Evolutionary conservation across 2,113 vertebrate species (phyloP).

Genomic region (Vicugna pacos): DNA sequence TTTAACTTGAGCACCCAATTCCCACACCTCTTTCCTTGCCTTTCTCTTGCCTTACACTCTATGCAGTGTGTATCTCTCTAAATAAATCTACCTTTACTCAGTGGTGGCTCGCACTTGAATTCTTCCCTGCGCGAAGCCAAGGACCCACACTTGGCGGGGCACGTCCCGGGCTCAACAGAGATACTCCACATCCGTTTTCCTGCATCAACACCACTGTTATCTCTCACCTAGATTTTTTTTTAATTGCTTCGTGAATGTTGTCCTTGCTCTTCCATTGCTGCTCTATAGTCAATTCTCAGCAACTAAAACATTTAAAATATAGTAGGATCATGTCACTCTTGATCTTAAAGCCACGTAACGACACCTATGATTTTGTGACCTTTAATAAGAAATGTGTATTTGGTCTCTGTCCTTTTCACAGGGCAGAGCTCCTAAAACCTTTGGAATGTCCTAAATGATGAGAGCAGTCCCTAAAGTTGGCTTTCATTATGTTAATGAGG

Average conservation of each 20-base stretch:
- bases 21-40: too few species aligned
- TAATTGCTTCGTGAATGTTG: neutral
- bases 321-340: neutral
- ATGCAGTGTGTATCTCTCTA: too few species aligned
- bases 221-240: neutral
- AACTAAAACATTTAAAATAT: neutral
- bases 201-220: neutral
- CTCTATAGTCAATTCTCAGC: neutral
- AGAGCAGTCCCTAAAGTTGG: neutral
- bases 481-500: neutral
- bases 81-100: too few species aligned
- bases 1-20: too few species aligned
- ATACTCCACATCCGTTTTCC: too few species aligned
- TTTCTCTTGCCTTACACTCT: too few species aligned
- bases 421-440: neutral
- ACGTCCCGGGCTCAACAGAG: too few species aligned
- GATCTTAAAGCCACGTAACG: neutral
- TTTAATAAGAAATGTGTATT: neutral
- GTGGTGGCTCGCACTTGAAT: too few species aligned
- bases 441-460: neutral
- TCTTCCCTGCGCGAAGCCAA: too few species aligned
- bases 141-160: too few species aligned
- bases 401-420: neutral
- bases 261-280: neutral
- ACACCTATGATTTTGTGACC: neutral